Evolutionary conservation across 2,888 invertebrate species (phyloP), one percentile per base, ranked within the genome.

Genomic region (Drosophila kanekoi): DNA sequence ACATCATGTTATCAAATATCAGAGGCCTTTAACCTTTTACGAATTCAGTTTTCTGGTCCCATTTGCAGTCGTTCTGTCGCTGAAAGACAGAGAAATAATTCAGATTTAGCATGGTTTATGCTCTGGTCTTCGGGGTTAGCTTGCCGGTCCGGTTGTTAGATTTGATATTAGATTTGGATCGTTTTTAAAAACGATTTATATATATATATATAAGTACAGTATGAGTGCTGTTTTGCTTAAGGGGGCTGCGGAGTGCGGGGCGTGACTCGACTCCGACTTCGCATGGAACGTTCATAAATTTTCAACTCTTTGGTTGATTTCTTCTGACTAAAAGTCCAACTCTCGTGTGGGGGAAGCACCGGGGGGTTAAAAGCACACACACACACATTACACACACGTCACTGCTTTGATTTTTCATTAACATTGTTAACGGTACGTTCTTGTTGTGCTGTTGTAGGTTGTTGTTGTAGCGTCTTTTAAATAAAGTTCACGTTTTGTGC

Each of bases 401-500:
- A 75, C 75, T 75, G 77, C 77, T 68, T 76, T 53, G 62, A 51
- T 67, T 51, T 61, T 48, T 53, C 43, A 61, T 64, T 44, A 45
- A 54, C 48, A 35, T 58, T 40, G 72, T 66, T 70, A 76, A 65
- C 81, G 86, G 75, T 67, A 72, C 71, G 81, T 77, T 74, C 70
- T 70, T 63, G 72, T 75, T 65, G 70, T 79, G 62, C 59, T 62
- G 72, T 70, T 63, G 67, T 57, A 65, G 60, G 45, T 72, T 64
- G 69, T 72, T 67, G 62, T 65, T 79, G 77, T 75, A 77, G 18
- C 76, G 77, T 76, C 77, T 64, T 62, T 70, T 66, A 86, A 86
- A 87, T 86, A 86, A 86, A 86, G 88, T 86, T 86, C 85, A 77
- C 85, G 85, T 62, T 76, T 79, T 72, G 69, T 62, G 70, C 67